Conservation (phyloP, 2,797 vertebrate species). For the Vespertilio murinus region DNA sequence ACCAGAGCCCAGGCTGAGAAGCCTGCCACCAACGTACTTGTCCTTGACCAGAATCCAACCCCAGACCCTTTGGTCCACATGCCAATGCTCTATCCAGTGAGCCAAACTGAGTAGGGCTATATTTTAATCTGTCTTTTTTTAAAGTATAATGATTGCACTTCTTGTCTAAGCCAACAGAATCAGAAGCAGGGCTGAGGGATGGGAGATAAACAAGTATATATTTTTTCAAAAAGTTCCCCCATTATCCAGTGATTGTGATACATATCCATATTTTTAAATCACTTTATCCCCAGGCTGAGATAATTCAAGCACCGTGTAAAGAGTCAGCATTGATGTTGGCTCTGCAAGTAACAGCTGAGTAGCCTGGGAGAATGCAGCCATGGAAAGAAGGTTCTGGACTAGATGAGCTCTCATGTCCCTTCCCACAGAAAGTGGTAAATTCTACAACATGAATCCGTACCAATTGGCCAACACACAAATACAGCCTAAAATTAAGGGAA, state of each 20-base stretch:
- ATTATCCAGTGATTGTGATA: not conserved
- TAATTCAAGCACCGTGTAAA: not conserved
- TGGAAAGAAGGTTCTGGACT: not conserved
- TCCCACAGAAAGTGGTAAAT: not conserved
- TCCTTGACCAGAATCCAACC: too few relatives aligned
- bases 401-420: not conserved
- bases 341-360: not conserved
- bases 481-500: not conserved
- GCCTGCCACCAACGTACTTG: too few relatives aligned
- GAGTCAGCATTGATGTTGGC: not conserved
- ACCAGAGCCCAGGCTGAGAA: too few relatives aligned
- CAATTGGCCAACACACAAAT: not conserved
- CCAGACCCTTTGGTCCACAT: too few relatives aligned
- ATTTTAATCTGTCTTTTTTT: not conserved
- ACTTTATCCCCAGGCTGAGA: not conserved
- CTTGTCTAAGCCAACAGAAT: not conserved
- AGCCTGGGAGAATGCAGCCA: not conserved
- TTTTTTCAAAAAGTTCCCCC: not conserved
- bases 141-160: not conserved
- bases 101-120: too few relatives aligned
- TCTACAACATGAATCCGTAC: not conserved
- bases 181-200: not conserved
- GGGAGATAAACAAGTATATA: not conserved
- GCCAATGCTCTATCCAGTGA: too few relatives aligned
- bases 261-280: conserved; percentile 36